A percentile compares a stretch with the other conserved stretches of the same genome.
Conservation (phyloP, 1,140 invertebrate species). For the Portunus trituberculatus region DNA sequence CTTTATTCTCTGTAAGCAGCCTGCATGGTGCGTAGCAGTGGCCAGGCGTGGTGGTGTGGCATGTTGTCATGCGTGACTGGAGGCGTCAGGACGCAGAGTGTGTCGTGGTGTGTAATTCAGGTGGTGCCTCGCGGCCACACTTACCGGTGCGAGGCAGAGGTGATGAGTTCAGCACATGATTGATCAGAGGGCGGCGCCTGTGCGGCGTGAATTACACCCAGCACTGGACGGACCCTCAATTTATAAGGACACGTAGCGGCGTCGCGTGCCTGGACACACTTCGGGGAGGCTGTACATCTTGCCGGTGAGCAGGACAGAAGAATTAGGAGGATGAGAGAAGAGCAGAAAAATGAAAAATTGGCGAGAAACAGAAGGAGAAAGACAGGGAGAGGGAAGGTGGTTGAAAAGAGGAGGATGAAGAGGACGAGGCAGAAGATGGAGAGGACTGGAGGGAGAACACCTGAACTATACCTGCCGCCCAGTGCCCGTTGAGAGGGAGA, state of each 20-base stretch:
- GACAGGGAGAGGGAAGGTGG: too few relatives aligned
- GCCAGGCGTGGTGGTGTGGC: too few relatives aligned
- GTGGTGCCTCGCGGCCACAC: too few relatives aligned
- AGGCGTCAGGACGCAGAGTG: too few relatives aligned
- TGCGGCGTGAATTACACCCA: background rate
- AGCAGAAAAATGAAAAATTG: background rate
- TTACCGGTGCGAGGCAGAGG: background rate
- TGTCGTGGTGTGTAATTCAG: too few relatives aligned
- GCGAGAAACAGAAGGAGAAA: background rate
- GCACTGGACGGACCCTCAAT: background rate
- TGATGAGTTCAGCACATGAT: background rate
- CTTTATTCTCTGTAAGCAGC: too few relatives aligned
- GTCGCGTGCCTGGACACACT: background rate
- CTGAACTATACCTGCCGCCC: too few relatives aligned
- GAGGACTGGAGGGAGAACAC: background rate
- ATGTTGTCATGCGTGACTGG: too few relatives aligned
- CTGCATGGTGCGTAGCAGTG: too few relatives aligned
- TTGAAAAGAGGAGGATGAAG: background rate
- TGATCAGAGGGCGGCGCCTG: background rate
- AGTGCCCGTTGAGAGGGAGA: background rate
- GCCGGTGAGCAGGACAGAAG: background rate
- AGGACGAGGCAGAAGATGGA: background rate
- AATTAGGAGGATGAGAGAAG: background rate
- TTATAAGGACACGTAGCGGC: background rate
- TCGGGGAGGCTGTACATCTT: background rate